These are phyloP conservation scores for Saccostrea cuccullata DNA, from an alignment of 1,140 invertebrate species.

Conservation along the genomic window DNA sequence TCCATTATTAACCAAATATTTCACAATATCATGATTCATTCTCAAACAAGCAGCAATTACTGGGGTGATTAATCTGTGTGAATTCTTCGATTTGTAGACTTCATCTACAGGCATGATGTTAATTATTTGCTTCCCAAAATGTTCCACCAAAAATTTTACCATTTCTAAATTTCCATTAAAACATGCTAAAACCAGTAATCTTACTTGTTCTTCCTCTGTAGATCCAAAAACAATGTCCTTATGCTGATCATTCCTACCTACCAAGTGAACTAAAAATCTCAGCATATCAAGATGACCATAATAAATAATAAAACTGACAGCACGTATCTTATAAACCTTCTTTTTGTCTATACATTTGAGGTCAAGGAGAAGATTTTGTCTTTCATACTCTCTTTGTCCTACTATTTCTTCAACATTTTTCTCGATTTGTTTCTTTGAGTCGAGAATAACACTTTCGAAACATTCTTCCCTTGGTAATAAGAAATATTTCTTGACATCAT, in stretches of 20 bases:
- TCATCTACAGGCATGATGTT: not conserved
- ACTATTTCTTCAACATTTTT: not conserved
- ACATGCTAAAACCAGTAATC: not conserved
- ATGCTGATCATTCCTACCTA: not conserved
- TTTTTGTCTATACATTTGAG: not conserved
- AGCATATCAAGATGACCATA: not conserved
- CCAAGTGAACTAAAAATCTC: not conserved
- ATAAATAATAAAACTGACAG: not conserved
- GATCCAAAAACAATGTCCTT: not conserved
- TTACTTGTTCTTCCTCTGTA: not conserved
- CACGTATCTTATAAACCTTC: not conserved
- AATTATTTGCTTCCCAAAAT: not conserved
- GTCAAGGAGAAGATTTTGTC: not conserved
- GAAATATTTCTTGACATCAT: not conserved
- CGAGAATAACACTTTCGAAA: not conserved
- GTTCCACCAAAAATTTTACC: not conserved
- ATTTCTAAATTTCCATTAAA: not conserved
- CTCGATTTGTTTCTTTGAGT: not conserved
- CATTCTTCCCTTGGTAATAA: not conserved
- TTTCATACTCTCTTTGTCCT: not conserved
- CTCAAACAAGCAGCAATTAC: not conserved
- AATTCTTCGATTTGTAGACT: not conserved
- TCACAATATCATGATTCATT: too few relatives aligned
- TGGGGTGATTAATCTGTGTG: not conserved
- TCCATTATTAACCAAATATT: too few relatives aligned